Conservation (phyloP, 2,113 vertebrate genomes). For the Ovibos moschatus region DNA sequence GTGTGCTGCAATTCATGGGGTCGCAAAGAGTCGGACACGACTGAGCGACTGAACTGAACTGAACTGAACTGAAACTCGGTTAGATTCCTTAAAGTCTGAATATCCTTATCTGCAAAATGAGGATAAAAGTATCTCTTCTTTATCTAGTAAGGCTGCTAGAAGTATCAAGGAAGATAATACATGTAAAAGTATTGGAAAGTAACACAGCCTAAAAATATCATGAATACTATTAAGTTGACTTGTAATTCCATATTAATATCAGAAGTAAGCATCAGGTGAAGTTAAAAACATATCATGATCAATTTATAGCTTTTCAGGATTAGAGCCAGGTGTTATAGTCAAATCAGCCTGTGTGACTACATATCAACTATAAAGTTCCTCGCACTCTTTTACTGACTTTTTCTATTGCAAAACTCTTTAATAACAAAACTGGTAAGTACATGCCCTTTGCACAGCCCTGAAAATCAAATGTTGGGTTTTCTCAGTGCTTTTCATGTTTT, state of each 20-base stretch:
- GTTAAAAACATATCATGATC: neutral
- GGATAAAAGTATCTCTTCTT: neutral
- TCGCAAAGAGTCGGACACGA: too few species aligned
- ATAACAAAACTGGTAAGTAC: neutral
- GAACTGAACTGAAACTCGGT: neutral
- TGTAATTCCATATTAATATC: slow-evolving; percentile 13
- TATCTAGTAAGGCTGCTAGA: neutral
- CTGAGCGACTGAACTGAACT: too few species aligned
- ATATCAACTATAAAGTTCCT: neutral
- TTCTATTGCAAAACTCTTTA: slow-evolving; percentile 17
- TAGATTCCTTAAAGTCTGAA: neutral
- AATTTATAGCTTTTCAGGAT: neutral
- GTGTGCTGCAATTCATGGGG: too few species aligned
- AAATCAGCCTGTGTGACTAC: neutral
- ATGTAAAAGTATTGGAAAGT: neutral
- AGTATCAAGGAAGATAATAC: neutral
- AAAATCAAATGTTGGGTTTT: slow-evolving; percentile 35
- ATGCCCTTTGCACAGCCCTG: neutral
- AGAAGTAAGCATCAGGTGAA: neutral
- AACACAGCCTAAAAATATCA: neutral
- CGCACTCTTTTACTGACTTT: neutral
- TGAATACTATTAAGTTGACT: neutral
- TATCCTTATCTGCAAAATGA: slow-evolving; percentile 31
- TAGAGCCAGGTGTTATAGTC: neutral
- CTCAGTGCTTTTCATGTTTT: slow-evolving; percentile 42